These are phyloP conservation scores for Phrynosoma platyrhinos DNA, from an alignment of 2,113 vertebrate species.

Conservation along the genomic window DNA sequence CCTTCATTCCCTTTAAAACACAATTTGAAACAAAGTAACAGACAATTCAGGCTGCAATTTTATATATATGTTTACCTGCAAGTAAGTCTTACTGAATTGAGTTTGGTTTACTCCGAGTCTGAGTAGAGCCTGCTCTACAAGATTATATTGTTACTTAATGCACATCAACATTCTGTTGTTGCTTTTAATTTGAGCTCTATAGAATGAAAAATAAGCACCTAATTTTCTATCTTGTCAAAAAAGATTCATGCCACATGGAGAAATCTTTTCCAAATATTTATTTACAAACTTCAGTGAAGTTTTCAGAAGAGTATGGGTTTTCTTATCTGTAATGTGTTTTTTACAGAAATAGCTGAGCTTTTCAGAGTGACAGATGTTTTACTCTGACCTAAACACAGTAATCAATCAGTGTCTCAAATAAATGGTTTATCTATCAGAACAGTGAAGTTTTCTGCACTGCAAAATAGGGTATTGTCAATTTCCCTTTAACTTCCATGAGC, in stretches of 20 bases:
- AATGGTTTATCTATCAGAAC: background rate
- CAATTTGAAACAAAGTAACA: background rate
- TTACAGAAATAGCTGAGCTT: background rate
- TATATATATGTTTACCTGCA: background rate
- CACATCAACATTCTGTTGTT: slow-evolving; percentile 25
- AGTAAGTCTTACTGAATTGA: background rate
- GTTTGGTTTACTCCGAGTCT: background rate
- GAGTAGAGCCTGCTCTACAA: background rate
- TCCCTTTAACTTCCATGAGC: background rate
- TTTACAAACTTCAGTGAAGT: background rate
- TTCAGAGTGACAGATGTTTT: background rate
- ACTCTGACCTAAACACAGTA: background rate
- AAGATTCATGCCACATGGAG: background rate
- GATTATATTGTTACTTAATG: background rate
- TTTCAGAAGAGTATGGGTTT: background rate
- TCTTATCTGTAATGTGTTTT: background rate
- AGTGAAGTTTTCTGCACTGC: background rate
- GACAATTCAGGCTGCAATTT: background rate
- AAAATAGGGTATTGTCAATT: background rate
- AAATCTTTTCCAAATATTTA: slow-evolving; percentile 24
- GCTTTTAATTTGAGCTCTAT: background rate
- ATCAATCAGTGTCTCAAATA: background rate
- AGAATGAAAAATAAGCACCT: background rate
- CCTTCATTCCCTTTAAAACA: slow-evolving; percentile 44
- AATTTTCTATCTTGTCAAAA: too few species aligned